Base-by-base conservation (phyloP, 1,140 invertebrate species). In the Drosophila albomicans region DNA sequence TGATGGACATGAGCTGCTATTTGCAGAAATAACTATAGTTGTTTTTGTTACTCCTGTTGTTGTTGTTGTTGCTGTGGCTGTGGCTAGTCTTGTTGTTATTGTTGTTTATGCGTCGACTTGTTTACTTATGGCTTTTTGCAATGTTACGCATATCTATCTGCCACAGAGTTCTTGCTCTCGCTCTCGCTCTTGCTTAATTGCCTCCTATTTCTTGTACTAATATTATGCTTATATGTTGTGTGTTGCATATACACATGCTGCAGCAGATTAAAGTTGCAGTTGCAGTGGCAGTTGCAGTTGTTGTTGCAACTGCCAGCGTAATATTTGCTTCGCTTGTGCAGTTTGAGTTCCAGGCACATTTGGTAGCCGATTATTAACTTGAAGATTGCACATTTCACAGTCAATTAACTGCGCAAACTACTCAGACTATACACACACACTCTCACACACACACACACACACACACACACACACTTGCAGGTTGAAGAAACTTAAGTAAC, bases 351-450 rank as follows among this genome's bases (percentile, higher is more conserved):
- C 35, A 68, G 43, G 57, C 66, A 52, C 61, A 71, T 74, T 51
- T 54, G 57, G 57, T 52, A 54, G 78, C 62, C 71, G 64, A 72
- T 76, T 76, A 81, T 80, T 80, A 72, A 72, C 61, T 68, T 58
- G 32, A 63, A 76, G 51, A 79, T 75, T 81, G 78, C 78, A 71
- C 67, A 75, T 71, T 71, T 75, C 68, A 82, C 68, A 82, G 62
- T 69, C 69, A 67, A 78, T 81, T 79, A 68, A 66, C 57, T 74
- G 52, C 56, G 62, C 41, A 43, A 43, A 38, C 35, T 62, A 70
- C 71, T 72, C 56, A 25, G 20, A 25, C 20, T 25, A 25, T 3
- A 56, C 52, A 51, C 10, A 58, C 45, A 68, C 58, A 48, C 25
- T 30, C 16, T 28, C 8, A 2, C 32, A 3, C 11, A 13, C 11